These are phyloP conservation scores for Stomatorhinus walkeri DNA, from an alignment of 2,797 vertebrate genomes.

Conservation along the genomic window DNA sequence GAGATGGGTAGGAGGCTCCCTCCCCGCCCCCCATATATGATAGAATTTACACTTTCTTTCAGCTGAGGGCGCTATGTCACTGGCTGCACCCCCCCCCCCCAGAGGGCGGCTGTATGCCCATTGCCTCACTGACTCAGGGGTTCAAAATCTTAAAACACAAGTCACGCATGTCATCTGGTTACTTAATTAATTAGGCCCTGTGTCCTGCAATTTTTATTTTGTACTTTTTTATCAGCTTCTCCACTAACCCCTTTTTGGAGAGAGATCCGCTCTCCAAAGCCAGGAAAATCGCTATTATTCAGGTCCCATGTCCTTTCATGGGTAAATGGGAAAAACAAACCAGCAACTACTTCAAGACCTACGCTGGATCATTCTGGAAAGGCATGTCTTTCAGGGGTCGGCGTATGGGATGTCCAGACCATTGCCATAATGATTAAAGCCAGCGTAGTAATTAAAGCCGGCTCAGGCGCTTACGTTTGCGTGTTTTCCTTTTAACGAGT, in stretches of 20 bases:
- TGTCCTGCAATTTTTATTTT: neutral
- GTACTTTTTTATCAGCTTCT: neutral
- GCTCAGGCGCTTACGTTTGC: neutral
- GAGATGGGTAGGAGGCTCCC: neutral
- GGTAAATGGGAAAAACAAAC: neutral
- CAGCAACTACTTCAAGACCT: neutral
- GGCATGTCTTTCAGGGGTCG: neutral
- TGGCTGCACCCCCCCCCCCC: neutral
- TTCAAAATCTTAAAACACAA: neutral
- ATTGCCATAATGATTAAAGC: conserved; percentile 26
- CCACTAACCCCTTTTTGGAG: neutral
- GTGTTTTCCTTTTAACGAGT: conserved; percentile 21
- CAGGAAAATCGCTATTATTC: neutral
- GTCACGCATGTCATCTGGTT: neutral
- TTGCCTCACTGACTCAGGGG: neutral
- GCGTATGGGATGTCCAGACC: neutral
- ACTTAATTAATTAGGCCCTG: neutral
- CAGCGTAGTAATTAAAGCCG: conserved; percentile 19
- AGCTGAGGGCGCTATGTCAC: neutral
- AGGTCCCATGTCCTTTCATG: neutral
- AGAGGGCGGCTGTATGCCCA: neutral
- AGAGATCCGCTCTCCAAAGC: neutral
- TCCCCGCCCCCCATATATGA: neutral
- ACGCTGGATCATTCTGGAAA: neutral
- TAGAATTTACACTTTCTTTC: neutral